Base-by-base conservation (phyloP, 2,113 vertebrate genomes). In the Callithrix jacchus region DNA sequence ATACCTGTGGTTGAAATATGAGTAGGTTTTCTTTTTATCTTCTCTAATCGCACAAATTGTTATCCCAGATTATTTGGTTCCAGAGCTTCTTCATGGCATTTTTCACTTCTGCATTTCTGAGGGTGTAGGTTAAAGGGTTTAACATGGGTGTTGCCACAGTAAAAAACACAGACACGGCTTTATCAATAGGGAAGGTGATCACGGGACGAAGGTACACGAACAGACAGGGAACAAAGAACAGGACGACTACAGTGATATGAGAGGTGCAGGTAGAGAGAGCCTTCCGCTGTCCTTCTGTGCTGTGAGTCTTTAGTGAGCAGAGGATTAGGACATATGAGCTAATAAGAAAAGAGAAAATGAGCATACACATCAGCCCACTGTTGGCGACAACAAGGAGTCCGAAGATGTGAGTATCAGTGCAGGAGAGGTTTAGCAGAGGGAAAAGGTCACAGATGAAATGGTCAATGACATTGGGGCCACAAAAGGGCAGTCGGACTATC, bases 391-490 rank as follows among this genome's bases (percentile, higher is more conserved):
- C 89, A 37, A 94, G 87, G 32, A 91, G 87, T 68, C 92, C 95
- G 20, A 89, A 97, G 16, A 49, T 20, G 16, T 89, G 68, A 20
- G 94, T 92, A 30, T 97, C 94, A 1, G 11, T 86, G 27, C 95
- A 97, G 27, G 94, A 88, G 3, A 84, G 61, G 42, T 97, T 79
- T 11, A 96, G 83, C 23, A 97, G 84, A 76, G 95, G 92, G 13
- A 87, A 64, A 18, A 97, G 81, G 40, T 97, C 97, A 96, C 89
- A 94, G 70, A 93, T 81, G 54, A 97, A 97, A 47, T 94, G 92
- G 27, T 97, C 96, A 54, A n/a, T 98, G 87, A 95, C 8, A 40
- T 89, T 97, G 14, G 96, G 95, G 0, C 93, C 93, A 80, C 83
- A 96, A 47, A 97, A 95, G 25, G 97, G 95, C 25, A 94, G 70